Conservation (phyloP, 2,888 invertebrate genomes). For the Nymphalis c-album region DNA sequence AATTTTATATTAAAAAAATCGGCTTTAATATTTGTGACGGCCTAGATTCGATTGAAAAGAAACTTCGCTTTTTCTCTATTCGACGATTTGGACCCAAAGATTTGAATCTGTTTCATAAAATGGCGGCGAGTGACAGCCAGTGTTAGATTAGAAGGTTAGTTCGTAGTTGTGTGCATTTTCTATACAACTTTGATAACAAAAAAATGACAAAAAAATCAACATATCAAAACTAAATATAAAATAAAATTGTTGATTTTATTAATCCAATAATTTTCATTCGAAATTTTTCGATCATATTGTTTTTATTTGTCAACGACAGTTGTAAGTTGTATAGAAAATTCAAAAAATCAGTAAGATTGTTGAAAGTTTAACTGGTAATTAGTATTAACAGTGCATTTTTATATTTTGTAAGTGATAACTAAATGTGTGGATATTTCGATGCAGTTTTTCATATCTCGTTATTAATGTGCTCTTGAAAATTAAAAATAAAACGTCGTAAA, state of each 20-base stretch:
- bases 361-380: constrained; percentile 59
- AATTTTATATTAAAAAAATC: constrained; percentile 3
- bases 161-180: constrained; percentile 11
- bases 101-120: constrained; percentile 2
- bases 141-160: constrained; percentile 9
- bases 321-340: constrained; percentile 28
- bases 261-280: background rate
- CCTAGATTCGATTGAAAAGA: constrained; percentile 14
- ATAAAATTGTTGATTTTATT: constrained; percentile 8
- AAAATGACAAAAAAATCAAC: constrained; percentile 12
- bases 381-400: constrained; percentile 75
- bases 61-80: background rate
- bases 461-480: background rate
- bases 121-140: constrained; percentile 9
- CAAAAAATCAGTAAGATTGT: constrained; percentile 45
- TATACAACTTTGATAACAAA: constrained; percentile 15
- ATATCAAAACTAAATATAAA: constrained; percentile 16
- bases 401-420: constrained; percentile 51
- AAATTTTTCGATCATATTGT: background rate
- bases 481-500: background rate
- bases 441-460: constrained; percentile 16
- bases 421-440: constrained; percentile 27
- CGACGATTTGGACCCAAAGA: background rate
- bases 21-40: constrained; percentile 8
- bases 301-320: background rate